Base-by-base conservation (phyloP, 2,888 invertebrate genomes). In the Neria commutata region DNA sequence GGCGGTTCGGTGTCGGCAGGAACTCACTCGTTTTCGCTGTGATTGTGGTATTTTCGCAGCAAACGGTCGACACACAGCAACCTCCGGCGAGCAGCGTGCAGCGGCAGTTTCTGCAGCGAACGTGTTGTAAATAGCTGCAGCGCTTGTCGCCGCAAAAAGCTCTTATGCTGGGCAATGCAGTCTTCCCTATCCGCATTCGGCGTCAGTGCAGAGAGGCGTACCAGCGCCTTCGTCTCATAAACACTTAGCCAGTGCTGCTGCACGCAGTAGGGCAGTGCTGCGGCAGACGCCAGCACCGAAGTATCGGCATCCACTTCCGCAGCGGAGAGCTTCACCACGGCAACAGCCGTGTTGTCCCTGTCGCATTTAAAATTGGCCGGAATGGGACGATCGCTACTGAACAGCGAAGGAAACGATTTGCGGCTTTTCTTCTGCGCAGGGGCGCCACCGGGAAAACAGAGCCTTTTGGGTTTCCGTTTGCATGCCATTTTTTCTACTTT, bases 111-210 rank as follows among this genome's bases (percentile, higher is more conserved):
- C 54, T 78, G 75, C 54, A 81, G 69, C 45, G 76, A 70, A 25
- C 74, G 73, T 19, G 79, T 77, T 11, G 77, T 71, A 5, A 77
- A 69, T 58, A 79, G 56, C 62, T 82, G 82, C 48, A 78, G 63
- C 6, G 82, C 80, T 58, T 82, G 80, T 0, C 80, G 74, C 2
- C 79, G 71, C 45, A 82, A 60, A 47, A 75, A 58, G 14, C 72
- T 73, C 50, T 79, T 80, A 26, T 78, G 74, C 26, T 75, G 63
- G 8, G 77, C 76, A 63, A 82, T 80, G 37, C 81, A 76, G 62
- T 81, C 77, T 61, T 82, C 82, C 3, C 82, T 75, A 1, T 69
- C 69, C 29, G 71, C 67, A 54, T 68, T 67, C 1, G 62, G 56
- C 33, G 48, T 6, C 23, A 21, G 11, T 14, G 48, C n/a, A 16